Conservation (phyloP, 2,797 vertebrate species). For the Tenualosa thibaudeaui region DNA sequence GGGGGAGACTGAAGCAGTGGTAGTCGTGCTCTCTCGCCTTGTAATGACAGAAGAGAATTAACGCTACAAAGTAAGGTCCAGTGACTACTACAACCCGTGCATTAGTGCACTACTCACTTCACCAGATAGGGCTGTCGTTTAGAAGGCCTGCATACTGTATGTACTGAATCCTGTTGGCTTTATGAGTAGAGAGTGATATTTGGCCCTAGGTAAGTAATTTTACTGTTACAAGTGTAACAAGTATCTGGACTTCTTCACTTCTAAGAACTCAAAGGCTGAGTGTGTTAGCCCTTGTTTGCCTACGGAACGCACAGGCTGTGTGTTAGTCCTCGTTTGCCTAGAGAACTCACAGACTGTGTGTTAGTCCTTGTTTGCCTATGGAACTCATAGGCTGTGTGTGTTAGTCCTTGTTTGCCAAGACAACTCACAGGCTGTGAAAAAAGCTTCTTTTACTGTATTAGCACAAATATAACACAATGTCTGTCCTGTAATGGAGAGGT, state of each 20-base stretch:
- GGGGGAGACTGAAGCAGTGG: neutral
- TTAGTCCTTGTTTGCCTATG: neutral
- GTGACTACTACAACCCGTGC: neutral
- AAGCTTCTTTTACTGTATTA: no score
- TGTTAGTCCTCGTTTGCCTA: no score
- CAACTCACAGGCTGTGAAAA: no score
- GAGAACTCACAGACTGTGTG: neutral
- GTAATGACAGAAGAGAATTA: neutral
- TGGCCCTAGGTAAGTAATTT: neutral
- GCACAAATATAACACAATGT: no score
- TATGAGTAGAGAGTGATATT: neutral
- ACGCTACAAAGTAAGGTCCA: neutral
- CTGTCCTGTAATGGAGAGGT: no score
- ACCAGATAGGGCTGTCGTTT: neutral
- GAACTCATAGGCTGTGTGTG: neutral
- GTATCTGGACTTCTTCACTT: neutral
- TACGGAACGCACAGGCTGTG: neutral
- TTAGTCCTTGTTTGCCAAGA: no score
- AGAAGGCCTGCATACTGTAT: neutral
- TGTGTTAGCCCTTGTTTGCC: neutral
- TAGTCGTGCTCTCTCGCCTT: neutral
- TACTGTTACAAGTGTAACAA: neutral
- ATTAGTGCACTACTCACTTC: neutral
- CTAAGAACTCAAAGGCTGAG: neutral
- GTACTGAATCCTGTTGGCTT: neutral